Percentiles rank a stretch among this genome's conserved stretches.
Conservation (phyloP, 2,888 invertebrate genomes). For the Bombyx huttoni region DNA sequence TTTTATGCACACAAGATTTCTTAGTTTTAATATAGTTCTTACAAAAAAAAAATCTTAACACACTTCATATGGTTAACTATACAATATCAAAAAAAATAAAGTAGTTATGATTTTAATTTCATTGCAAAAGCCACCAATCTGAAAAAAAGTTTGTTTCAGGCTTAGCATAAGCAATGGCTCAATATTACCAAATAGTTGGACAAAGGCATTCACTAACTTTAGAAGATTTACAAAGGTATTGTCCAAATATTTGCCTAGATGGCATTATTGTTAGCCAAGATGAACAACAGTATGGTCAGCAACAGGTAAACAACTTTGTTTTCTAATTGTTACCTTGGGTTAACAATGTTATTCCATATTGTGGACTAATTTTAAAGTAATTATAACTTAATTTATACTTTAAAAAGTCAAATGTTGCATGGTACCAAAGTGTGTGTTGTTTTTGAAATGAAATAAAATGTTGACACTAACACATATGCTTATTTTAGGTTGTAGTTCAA, state of each 20-base stretch:
- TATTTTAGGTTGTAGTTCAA: slow-evolving; percentile 59
- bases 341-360: no score
- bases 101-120: neutral
- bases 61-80: no score
- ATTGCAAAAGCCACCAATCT: neutral
- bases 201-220: slow-evolving; percentile 66
- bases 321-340: no score
- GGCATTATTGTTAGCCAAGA: slow-evolving; percentile 63
- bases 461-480: neutral
- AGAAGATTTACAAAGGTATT: slow-evolving; percentile 76
- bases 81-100: no score
- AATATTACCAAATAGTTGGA: slow-evolving; percentile 78
- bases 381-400: no score
- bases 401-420: no score
- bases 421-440: neutral
- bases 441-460: neutral
- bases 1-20: no score
- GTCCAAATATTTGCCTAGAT: slow-evolving; percentile 73
- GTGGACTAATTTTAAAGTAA: no score
- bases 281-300: slow-evolving; percentile 63
- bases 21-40: no score
- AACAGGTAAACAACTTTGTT: slow-evolving; percentile 35
- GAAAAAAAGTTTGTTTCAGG: slow-evolving; percentile 26
- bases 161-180: slow-evolving; percentile 74
- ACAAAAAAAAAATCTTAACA: no score